Percentiles rank a stretch among this genome's conserved stretches.
Conservation (phyloP, 2,797 vertebrate genomes). For the Bufotes viridis region DNA sequence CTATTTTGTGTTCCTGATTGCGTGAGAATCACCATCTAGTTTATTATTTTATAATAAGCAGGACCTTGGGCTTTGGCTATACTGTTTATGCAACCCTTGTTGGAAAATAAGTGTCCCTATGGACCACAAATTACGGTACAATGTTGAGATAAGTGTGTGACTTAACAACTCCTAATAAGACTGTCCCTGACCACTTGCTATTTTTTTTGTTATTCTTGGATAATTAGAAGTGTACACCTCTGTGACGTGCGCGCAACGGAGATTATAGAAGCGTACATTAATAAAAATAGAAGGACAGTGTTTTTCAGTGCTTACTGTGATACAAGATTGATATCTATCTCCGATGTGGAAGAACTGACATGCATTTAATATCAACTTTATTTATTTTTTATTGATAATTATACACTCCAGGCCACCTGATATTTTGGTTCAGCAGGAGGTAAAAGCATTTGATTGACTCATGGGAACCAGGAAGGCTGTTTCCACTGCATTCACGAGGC, state of each 20-base stretch:
- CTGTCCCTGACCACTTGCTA: slow-evolving; percentile 78
- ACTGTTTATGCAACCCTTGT: slow-evolving; percentile 82
- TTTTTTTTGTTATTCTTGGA: slow-evolving; percentile 77
- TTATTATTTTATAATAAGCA: slow-evolving; percentile 72
- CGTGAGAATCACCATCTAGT: not conserved
- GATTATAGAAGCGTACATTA: not conserved
- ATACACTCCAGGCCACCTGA: slow-evolving; percentile 86
- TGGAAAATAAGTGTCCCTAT: slow-evolving; percentile 81
- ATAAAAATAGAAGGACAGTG: not conserved
- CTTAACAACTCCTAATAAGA: slow-evolving; percentile 86
- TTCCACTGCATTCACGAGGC: slow-evolving; percentile 76
- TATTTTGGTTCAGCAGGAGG: slow-evolving; percentile 89
- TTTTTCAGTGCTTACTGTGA: not conserved
- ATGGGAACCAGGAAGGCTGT: slow-evolving; percentile 78
- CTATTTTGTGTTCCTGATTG: not conserved
- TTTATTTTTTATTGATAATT: slow-evolving; percentile 88
- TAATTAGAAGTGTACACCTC: slow-evolving; percentile 80
- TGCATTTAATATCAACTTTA: slow-evolving; percentile 75
- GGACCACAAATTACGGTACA: slow-evolving; percentile 75
- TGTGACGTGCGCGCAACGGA: slow-evolving; percentile 69
- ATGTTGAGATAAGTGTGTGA: slow-evolving; percentile 80
- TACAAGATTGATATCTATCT: not conserved
- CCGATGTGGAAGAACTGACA: not conserved
- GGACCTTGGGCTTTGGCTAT: slow-evolving; percentile 80
- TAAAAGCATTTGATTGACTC: slow-evolving; percentile 85